Evolutionary conservation across 2,113 vertebrate species (phyloP).

Genomic region (Hemibagrus wyckioides): DNA sequence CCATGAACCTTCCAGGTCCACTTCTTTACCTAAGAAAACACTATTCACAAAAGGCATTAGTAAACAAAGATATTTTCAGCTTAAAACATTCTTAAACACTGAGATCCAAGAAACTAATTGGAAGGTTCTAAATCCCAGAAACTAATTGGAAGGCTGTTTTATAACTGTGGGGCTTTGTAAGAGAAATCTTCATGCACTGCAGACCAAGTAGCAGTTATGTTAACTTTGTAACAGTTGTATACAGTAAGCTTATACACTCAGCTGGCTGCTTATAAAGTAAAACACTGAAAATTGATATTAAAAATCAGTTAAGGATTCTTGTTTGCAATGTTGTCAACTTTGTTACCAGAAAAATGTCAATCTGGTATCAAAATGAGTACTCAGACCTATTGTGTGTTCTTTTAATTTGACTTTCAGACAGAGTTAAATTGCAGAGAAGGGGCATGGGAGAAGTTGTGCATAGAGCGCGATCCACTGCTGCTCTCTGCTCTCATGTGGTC

Average conservation of each 20-base stretch:
- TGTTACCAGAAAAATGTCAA: neutral
- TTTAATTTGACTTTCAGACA: conserved; percentile 70
- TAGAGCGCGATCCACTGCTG: conserved; percentile 85
- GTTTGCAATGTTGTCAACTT: neutral
- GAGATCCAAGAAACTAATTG: too few relatives aligned
- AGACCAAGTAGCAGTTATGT: neutral
- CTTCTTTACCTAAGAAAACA: too few relatives aligned
- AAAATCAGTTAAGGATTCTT: neutral
- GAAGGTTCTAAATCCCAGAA: too few relatives aligned
- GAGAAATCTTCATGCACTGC: too few relatives aligned
- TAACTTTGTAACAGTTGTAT: neutral
- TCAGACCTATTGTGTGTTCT: neutral
- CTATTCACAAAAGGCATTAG: too few relatives aligned
- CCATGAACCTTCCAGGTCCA: too few relatives aligned
- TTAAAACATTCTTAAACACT: too few relatives aligned
- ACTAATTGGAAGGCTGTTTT: too few relatives aligned
- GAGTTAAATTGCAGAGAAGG: conserved; percentile 91
- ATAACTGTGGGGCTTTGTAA: too few relatives aligned
- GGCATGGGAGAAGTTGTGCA: conserved; percentile 89
- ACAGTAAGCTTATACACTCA: neutral
- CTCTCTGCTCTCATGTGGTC: conserved; percentile 94
- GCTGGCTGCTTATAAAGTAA: neutral
- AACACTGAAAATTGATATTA: neutral
- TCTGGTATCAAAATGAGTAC: neutral
- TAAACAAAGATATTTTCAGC: too few relatives aligned